Evolutionary conservation across 2,797 vertebrate species (phyloP).

Genomic region (Luscinia megarhynchos): DNA sequence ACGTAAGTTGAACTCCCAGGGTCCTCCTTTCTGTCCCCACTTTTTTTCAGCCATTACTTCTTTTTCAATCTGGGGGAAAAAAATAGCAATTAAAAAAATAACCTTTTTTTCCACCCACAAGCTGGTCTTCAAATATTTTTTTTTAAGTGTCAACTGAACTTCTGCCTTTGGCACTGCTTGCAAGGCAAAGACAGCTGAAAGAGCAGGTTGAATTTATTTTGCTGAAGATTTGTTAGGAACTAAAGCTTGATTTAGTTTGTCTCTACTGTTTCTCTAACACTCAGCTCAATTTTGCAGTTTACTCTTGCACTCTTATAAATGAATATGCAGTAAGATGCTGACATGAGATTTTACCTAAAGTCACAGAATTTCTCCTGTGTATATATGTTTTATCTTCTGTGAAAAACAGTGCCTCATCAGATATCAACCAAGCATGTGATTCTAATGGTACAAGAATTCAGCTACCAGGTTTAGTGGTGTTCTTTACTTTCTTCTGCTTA

Average conservation of each 20-base stretch:
- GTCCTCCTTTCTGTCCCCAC: slow-evolving; percentile 96
- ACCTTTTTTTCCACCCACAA: not conserved
- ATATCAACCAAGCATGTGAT: not conserved
- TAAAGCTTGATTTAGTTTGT: not conserved
- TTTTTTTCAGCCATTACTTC: slow-evolving; percentile 88
- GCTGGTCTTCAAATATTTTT: not conserved
- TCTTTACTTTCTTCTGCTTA: not conserved
- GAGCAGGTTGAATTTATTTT: not conserved
- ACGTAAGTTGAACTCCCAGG: slow-evolving; percentile 98
- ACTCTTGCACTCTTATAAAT: not conserved
- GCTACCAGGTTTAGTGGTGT: not conserved
- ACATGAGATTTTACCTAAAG: not conserved
- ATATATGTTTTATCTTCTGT: not conserved
- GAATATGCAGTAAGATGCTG: not conserved
- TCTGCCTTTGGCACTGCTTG: not conserved
- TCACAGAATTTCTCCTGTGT: not conserved
- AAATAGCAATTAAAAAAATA: not conserved
- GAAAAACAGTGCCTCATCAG: not conserved
- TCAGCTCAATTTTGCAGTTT: not conserved
- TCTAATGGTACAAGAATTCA: not conserved
- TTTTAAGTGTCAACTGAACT: not conserved
- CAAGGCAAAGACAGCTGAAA: not conserved
- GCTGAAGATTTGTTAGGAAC: not conserved
- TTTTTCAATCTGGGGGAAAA: slow-evolving; percentile 83
- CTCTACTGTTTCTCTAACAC: not conserved